Base-by-base conservation (phyloP, 2,797 vertebrate species). In the Urocyon cinereoargenteus region DNA sequence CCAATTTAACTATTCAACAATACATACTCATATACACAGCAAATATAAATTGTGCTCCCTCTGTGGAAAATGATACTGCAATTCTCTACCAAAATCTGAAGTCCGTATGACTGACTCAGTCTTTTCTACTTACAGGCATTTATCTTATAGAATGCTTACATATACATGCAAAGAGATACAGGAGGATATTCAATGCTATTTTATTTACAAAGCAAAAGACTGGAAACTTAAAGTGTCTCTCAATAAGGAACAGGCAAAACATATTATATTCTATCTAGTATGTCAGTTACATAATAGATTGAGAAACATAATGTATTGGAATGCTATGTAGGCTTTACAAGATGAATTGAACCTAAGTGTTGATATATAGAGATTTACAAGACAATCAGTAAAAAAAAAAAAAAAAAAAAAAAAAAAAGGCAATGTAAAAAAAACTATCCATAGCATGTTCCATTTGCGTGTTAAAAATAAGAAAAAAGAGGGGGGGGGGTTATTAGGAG, bases 71-170 rank as follows among this genome's bases (percentile, higher is more conserved):
- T 68, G 45, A 57, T 40, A 91, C 53, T 82, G 4, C 26, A 89
- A 89, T 73, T 81, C 64, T 79, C 11, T 85, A 87, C 53, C 78
- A 94, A 91, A 94, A 84, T 92, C 49, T 88, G 28, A 91, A 92
- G 24, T 85, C 34, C 66, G 19, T 19, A 34, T 49, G 55, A 79
- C n/a, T 64, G 68, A 88, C 36, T 84, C 53, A 57, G 51, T 84
- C 62, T 87, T 86, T 91, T 59, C 36, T 10, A 61, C 10, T 61
- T n/a, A 55, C 0, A 22, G 26, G 15, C 31, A 78, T 72, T 83
- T 88, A 83, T 78, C 40, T 34, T 84, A 83, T 18, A 84, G 22
- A 78, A 53, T 7, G 24, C 9, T 75, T 91, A 49, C 6, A 70
- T 61, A 51, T n/a, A 79, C n/a, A 51, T 75, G 15, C 49, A 51